phyloP scores from a whole-genome alignment of 2,113 vertebrate species.

The Acanthochromis polyacanthus region DNA sequence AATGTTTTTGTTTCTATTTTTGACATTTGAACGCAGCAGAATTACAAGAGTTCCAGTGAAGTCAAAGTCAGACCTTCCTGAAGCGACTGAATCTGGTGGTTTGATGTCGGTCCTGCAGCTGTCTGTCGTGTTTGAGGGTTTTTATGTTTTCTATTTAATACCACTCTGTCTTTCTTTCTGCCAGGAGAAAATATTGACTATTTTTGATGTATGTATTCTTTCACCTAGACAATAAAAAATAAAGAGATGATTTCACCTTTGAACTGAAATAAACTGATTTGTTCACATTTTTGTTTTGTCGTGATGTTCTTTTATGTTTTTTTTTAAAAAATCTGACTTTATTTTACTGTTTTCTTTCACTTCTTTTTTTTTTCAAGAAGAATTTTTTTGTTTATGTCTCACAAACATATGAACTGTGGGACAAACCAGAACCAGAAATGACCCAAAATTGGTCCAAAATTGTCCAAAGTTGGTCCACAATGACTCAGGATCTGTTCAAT shows the following conservation, averaged over 20 bases:
- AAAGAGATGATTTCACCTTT: conserved; percentile 57
- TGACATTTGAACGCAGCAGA: too few species aligned
- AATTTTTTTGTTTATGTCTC: too few species aligned
- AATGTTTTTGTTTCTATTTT: neutral
- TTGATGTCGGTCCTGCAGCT: conserved; percentile 6
- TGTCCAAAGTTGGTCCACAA: too few species aligned
- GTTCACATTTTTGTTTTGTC: conserved; percentile 48
- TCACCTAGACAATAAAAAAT: conserved; percentile 47
- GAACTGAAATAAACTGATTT: conserved; percentile 69
- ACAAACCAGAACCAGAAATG: too few species aligned
- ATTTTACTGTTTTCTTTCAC: neutral
- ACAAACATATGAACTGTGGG: too few species aligned
- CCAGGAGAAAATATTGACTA: conserved; percentile 24
- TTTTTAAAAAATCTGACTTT: neutral
- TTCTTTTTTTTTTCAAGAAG: neutral
- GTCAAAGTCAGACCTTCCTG: neutral
- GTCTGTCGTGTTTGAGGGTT: neutral
- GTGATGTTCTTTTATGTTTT: neutral
- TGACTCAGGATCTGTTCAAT: too few species aligned
- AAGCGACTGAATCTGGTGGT: neutral
- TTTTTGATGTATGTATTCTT: conserved; percentile 69
- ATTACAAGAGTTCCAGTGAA: too few species aligned
- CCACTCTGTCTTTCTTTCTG: conserved; percentile 18
- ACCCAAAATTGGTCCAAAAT: too few species aligned
- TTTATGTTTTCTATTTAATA: conserved; percentile 39